Percentiles rank a stretch among this genome's conserved stretches.
Evolutionary conservation across 2,888 invertebrate genomes (phyloP).

Genomic region (Chironomus riparius): DNA sequence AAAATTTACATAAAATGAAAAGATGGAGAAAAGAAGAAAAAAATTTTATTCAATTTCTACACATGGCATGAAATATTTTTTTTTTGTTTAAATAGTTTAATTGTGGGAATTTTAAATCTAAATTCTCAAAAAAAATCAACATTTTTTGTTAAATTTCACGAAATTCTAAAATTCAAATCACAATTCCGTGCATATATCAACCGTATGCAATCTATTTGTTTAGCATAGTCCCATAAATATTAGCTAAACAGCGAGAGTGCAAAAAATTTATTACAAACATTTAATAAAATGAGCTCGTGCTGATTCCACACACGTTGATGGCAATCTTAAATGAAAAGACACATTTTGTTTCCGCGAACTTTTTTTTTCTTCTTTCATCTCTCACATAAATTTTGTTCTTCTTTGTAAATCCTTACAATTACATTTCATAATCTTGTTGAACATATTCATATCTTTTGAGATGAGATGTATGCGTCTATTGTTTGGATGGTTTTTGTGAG

Average conservation of each 20-base stretch:
- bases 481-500: too few relatives aligned
- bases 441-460: not conserved
- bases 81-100: too few relatives aligned
- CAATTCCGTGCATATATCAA: not conserved
- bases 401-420: not conserved
- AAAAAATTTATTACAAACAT: not conserved
- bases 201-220: not conserved
- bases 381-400: too few relatives aligned
- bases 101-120: too few relatives aligned
- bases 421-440: not conserved
- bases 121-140: too few relatives aligned
- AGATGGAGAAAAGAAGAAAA: too few relatives aligned
- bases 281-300: slow-evolving; percentile 4
- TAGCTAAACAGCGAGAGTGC: not conserved
- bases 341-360: too few relatives aligned
- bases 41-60: too few relatives aligned
- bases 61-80: too few relatives aligned
- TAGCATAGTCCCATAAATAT: not conserved
- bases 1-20: not conserved
- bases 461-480: not conserved
- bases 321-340: not conserved
- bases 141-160: too few relatives aligned
- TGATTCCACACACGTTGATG: slow-evolving; percentile 6
- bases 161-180: too few relatives aligned
- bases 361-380: too few relatives aligned